A percentile compares a stretch with the other conserved stretches of the same genome.
Conservation (phyloP, 2,113 vertebrate genomes). For the Calidris pygmaea region DNA sequence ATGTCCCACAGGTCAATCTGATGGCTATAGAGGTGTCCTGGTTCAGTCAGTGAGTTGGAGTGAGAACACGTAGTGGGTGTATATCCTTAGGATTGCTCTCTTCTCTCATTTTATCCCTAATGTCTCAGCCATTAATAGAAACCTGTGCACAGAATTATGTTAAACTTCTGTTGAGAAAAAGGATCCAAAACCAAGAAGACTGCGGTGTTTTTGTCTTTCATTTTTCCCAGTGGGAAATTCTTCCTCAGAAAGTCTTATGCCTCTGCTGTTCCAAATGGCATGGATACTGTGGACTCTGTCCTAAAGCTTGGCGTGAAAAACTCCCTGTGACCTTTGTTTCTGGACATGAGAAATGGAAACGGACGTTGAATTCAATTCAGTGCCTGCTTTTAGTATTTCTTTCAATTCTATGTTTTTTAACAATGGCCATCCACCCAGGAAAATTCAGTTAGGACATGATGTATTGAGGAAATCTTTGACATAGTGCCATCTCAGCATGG, state of each 20-base stretch:
- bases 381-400: background rate
- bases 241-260: background rate
- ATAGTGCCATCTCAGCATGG: rapidly evolving
- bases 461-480: background rate
- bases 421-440: too few species aligned
- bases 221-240: background rate
- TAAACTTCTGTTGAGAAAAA: background rate
- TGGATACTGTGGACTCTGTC: background rate
- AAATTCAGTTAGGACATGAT: background rate
- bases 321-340: background rate
- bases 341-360: background rate
- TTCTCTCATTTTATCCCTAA: too few species aligned
- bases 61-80: background rate
- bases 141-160: background rate
- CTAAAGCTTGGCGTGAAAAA: background rate
- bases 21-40: background rate
- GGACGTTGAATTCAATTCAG: background rate
- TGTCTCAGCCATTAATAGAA: background rate
- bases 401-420: background rate
- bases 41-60: background rate
- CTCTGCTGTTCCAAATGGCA: background rate
- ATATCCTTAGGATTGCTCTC: background rate
- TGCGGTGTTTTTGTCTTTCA: background rate
- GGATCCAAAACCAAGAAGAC: background rate
- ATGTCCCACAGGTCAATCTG: rapidly evolving